Base-by-base conservation (phyloP, 2,888 invertebrate genomes). In the Pycnomerus fuliginosus region DNA sequence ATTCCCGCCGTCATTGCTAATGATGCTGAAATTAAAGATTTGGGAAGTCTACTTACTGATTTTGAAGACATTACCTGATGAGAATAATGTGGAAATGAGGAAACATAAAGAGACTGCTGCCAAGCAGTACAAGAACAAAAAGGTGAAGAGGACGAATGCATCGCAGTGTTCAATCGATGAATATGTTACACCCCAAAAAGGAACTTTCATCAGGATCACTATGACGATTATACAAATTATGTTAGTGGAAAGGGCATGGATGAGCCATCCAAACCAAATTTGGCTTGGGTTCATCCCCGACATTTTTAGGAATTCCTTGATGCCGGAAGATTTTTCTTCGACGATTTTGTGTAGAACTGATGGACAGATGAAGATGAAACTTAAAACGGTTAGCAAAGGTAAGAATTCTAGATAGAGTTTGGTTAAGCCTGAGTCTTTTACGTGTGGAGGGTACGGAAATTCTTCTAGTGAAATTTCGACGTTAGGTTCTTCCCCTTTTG, bases 211-310 rank as follows among this genome's bases (percentile, higher is more conserved):
- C 33, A 85, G 61, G 1, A 80, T 52, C 1, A 79, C 73, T 15
- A 85, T 78, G 1, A 82, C 55, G 8, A 76, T 53, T 0, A 82
- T 74, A 0, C 85, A 79, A 23, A 87, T 65, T 1, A 82, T 55
- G 39, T 87, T 74, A 62, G 84, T 83, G 2, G 85, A 53, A 53
- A 90, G 80, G 40, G 85, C 84, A 64, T 90, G 88, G 28, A 83
- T 74, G 69, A 90, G 91, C 90, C 92, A 92, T 1, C 90, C 89
- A 0, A 79, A 67, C 91, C 93, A 93, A 61, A 92, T 86, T 52
- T 91, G 72, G 85, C 88, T 90, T 37, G 84, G 84, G 17, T 83
- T 79, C 15, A 94, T 72, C 1, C 94, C 94, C 86, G 92, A 91
- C 72, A 93, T 89, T 76, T 90, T 91, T 88, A 93, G 87, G 1